These are phyloP conservation scores for Oreotragus oreotragus DNA, from an alignment of 2,113 vertebrate species.

Conservation along the genomic window DNA sequence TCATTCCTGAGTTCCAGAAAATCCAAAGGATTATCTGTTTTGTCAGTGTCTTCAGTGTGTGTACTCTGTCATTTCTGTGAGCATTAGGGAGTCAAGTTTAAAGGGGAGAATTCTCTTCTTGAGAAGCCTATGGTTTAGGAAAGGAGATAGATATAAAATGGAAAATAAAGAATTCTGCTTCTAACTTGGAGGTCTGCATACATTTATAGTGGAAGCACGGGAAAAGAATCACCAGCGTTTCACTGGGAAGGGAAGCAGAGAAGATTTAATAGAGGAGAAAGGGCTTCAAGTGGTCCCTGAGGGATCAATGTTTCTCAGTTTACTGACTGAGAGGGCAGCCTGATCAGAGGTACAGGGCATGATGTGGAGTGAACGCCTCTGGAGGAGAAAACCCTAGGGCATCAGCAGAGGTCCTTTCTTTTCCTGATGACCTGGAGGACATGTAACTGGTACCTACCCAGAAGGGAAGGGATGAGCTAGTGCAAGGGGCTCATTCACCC, in stretches of 20 bases:
- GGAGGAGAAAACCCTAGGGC: neutral
- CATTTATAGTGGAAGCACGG: neutral
- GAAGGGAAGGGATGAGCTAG: neutral
- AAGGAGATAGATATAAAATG: neutral
- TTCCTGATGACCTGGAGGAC: neutral
- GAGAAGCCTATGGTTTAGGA: neutral
- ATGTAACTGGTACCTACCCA: neutral
- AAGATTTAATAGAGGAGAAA: neutral
- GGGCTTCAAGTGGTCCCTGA: fast-evolving
- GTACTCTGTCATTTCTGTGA: neutral
- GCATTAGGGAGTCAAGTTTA: neutral
- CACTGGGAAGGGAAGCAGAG: neutral
- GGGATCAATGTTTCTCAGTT: fast-evolving
- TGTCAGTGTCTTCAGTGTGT: neutral
- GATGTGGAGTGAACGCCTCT: neutral
- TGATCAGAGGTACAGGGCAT: neutral
- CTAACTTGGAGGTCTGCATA: neutral
- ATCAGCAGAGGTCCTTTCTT: neutral
- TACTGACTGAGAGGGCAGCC: neutral
- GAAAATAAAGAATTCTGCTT: neutral
- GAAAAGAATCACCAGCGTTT: neutral
- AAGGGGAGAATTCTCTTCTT: neutral
- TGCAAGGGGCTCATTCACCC: neutral
- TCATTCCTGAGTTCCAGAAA: neutral
- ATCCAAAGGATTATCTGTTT: neutral